Conservation (phyloP, 2,797 vertebrate species). For the Okamejei kenojei region DNA sequence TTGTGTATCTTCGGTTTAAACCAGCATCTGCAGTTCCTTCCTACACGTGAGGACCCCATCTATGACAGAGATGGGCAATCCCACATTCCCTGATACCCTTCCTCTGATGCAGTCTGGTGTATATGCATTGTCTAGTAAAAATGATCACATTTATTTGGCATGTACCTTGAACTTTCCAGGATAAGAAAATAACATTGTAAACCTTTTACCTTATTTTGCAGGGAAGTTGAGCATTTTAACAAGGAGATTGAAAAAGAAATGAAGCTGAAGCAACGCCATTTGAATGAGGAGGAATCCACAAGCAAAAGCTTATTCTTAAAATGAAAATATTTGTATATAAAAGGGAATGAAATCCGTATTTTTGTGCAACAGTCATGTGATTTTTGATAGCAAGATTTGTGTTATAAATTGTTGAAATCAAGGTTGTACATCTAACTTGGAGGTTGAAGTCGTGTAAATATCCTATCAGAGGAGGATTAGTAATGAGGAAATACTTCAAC, state of each 20-base stretch:
- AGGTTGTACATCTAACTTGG: background rate
- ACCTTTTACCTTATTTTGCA: conserved; percentile 42
- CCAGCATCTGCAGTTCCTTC: no score
- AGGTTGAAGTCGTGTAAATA: background rate
- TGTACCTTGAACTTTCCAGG: background rate
- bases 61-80: no score
- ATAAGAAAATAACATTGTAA: background rate
- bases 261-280: conserved; percentile 40
- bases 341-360: conserved; percentile 9
- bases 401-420: conserved; percentile 3
- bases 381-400: background rate
- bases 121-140: background rate
- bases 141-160: background rate
- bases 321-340: background rate
- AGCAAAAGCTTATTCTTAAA: background rate
- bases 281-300: conserved; percentile 12
- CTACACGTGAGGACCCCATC: no score
- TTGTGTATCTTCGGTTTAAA: no score
- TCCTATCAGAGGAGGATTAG: background rate
- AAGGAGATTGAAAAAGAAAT: conserved; percentile 55
- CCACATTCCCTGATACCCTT: background rate
- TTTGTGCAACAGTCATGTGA: conserved; percentile 27
- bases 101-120: background rate
- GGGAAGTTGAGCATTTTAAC: conserved; percentile 61
- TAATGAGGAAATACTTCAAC: no score